Conservation (phyloP, 2,113 vertebrate species). For the Danio rerio region DNA sequence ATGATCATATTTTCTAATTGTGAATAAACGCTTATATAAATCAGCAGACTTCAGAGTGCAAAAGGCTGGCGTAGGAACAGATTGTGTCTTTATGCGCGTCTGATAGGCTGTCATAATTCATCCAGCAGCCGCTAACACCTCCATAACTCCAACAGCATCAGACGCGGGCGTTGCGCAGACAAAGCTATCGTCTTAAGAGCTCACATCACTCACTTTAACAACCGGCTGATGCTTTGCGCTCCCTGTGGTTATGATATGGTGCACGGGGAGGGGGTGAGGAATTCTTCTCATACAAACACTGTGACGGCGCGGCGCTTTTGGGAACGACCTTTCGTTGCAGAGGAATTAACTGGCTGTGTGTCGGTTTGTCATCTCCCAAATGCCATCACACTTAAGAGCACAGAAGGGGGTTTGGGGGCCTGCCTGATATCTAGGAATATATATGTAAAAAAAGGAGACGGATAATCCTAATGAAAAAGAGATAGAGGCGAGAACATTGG, state of each 20-base stretch:
- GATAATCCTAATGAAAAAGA: slow-evolving; percentile 32
- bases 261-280: neutral
- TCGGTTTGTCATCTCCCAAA: slow-evolving; percentile 50
- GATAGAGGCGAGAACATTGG: slow-evolving; percentile 22
- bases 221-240: slow-evolving; percentile 5
- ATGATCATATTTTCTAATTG: slow-evolving; percentile 48
- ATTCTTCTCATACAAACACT: slow-evolving; percentile 26
- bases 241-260: slow-evolving; percentile 36
- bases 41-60: slow-evolving; percentile 13
- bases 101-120: slow-evolving; percentile 46
- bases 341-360: slow-evolving; percentile 39
- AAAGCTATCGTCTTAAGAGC: slow-evolving; percentile 36
- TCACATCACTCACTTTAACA: slow-evolving; percentile 44
- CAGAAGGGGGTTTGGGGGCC: slow-evolving; percentile 8
- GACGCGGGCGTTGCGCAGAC: slow-evolving; percentile 5
- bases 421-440: slow-evolving; percentile 34
- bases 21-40: slow-evolving; percentile 39
- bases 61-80: slow-evolving; percentile 27
- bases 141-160: slow-evolving; percentile 11
- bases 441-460: neutral
- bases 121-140: slow-evolving; percentile 11
- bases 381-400: slow-evolving; percentile 50
- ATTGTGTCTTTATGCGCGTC: slow-evolving; percentile 40
- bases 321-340: slow-evolving; percentile 23
- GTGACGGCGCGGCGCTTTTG: neutral